These are phyloP conservation scores for Plebejus anna DNA, from an alignment of 2,888 invertebrate genomes.

Conservation along the genomic window DNA sequence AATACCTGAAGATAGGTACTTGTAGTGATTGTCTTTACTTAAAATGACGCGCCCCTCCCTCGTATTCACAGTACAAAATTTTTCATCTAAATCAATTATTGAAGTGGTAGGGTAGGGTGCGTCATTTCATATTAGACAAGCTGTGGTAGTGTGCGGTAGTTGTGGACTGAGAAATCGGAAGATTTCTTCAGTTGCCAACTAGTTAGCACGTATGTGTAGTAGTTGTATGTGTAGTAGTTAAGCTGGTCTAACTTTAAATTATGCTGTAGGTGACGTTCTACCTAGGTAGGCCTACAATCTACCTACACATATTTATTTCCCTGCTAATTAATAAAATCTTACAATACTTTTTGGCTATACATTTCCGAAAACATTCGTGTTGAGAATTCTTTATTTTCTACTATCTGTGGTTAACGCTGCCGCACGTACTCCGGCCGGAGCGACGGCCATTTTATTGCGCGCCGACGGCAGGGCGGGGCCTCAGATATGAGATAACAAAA, in stretches of 20 bases:
- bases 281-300: background rate
- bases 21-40: too few relatives aligned
- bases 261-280: background rate
- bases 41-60: too few relatives aligned
- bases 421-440: conserved; percentile 38
- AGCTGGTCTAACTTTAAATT: background rate
- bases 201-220: background rate
- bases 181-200: background rate
- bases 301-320: background rate
- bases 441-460: conserved; percentile 46
- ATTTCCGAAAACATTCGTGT: background rate
- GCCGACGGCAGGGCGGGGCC: conserved; percentile 50
- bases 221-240: too few relatives aligned
- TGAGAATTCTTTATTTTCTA: background rate
- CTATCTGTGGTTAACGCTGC: background rate
- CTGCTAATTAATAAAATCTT: background rate
- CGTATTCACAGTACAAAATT: too few relatives aligned
- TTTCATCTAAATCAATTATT: too few relatives aligned
- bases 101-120: too few relatives aligned
- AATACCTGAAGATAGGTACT: too few relatives aligned
- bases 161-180: background rate
- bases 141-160: too few relatives aligned
- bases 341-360: background rate
- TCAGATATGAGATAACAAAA: conserved; percentile 73
- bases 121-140: too few relatives aligned